Conservation (phyloP, 2,113 vertebrate species). For the Montifringilla adamsi region DNA sequence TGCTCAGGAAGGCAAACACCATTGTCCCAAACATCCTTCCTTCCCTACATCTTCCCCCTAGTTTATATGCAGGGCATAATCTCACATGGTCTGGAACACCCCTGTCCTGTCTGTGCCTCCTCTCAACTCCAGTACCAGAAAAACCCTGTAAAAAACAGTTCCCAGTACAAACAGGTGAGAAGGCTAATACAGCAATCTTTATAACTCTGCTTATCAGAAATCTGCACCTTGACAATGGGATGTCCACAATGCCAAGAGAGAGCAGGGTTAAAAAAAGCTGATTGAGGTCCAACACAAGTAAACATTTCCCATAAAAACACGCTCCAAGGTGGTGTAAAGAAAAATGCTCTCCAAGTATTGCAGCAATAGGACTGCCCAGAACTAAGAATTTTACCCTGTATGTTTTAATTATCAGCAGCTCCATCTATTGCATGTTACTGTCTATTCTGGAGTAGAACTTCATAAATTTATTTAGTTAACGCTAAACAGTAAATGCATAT, state of each 20-base stretch:
- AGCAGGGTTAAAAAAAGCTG: rapidly evolving
- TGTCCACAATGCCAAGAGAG: neutral
- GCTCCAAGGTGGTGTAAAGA: neutral
- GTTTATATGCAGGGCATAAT: neutral
- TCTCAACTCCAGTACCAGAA: neutral
- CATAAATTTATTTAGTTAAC: neutral
- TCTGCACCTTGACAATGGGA: neutral
- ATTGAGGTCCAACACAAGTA: neutral
- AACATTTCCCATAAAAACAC: neutral
- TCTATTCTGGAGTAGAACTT: neutral
- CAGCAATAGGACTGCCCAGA: neutral
- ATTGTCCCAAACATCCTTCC: neutral
- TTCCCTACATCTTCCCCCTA: neutral
- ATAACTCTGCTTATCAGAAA: neutral
- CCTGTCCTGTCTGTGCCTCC: rapidly evolving
- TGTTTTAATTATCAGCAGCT: neutral
- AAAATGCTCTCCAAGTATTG: neutral
- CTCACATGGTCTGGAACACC: neutral
- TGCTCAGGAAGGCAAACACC: neutral
- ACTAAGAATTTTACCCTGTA: neutral
- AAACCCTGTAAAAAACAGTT: neutral
- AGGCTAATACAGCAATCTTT: neutral
- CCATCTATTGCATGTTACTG: neutral
- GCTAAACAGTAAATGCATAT: neutral
- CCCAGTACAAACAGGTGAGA: neutral